Conservation (phyloP, 2,888 invertebrate genomes). For the Halictus quadricinctus region DNA sequence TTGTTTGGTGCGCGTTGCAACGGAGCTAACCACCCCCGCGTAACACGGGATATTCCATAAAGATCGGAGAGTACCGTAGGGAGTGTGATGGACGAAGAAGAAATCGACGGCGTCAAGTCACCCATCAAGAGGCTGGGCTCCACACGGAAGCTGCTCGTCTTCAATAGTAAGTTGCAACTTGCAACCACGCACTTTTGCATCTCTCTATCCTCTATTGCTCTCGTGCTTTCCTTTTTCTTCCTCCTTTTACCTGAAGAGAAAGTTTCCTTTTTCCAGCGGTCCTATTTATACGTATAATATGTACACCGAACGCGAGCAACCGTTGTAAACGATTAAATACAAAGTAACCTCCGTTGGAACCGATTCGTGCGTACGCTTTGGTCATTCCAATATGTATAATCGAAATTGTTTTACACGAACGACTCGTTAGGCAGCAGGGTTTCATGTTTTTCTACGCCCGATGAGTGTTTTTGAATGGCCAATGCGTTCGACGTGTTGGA, state of each 20-base stretch:
- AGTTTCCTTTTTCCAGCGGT: constrained; percentile 5
- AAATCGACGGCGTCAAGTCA: constrained; percentile 88
- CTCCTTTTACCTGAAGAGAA: constrained; percentile 11
- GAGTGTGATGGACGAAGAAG: constrained; percentile 87
- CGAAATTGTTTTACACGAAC: constrained; percentile 58
- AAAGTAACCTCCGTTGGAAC: background rate
- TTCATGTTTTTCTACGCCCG: constrained; percentile 36
- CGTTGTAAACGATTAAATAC: constrained; percentile 6
- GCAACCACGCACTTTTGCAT: constrained; percentile 34
- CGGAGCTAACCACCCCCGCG: constrained; percentile 7
- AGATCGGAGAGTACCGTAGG: constrained; percentile 36
- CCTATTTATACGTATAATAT: background rate
- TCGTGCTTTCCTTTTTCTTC: background rate
- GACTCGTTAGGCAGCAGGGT: constrained; percentile 56
- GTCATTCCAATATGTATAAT: constrained; percentile 31
- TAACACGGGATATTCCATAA: background rate
- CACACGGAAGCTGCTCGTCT: constrained; percentile 90
- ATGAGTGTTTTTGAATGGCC: background rate
- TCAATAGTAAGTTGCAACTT: constrained; percentile 88
- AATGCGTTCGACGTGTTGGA: background rate
- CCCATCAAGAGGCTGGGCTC: constrained; percentile 92
- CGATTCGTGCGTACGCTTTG: background rate
- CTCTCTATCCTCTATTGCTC: background rate
- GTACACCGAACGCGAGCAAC: background rate
- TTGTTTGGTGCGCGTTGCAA: constrained; percentile 33